Evolutionary conservation across 2,797 vertebrate genomes (phyloP), one percentile per base, ranked within the genome.

Genomic region (Choloepus didactylus): DNA sequence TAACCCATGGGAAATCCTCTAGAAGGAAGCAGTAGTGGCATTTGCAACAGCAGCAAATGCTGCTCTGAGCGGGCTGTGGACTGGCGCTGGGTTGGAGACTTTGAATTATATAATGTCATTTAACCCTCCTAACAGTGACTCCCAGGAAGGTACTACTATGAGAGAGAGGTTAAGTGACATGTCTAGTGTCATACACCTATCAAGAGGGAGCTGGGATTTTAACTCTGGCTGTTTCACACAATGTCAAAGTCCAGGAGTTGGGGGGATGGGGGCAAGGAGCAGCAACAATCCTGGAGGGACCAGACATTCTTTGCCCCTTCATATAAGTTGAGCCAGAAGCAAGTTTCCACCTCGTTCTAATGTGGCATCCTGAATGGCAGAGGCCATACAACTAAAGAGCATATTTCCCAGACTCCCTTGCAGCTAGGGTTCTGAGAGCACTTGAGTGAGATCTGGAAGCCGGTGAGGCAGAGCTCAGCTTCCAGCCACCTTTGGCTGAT

Each of bases 91-190:
- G 10, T 35, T 3, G 19, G 56, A 59, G 38, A 10, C 54, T 54
- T 54, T 10, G 41, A 29, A 0, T 31, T 10, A 16, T 27, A 3
- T 11, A 5, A 66, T 60, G 64, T 35, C 35, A 41, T 25, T 29
- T n/a, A 83, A 41, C 14, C 77, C 35, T 72, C 72, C 5, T 15
- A 64, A 67, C n/a, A 1, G 25, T 35, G 29, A 7, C 51, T 67
- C 69, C 81, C 3, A 44, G 25, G 27, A 14, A 44, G 35, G 10
- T 14, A 14, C 25, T 25, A 23, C 6, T 15, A 21, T 1, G 46
- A 89, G 60, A 31, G 81, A 89, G 88, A 77, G 66, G 23, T 89
- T 80, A 80, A 29, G 46, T 54, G 67, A 66, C 51, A 41, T 49
- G 16, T 59, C 29, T 7, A 70, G 11, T 19, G 49, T 54, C 92